Conservation (phyloP, 1,140 invertebrate genomes). For the Macrobrachium nipponense region DNA sequence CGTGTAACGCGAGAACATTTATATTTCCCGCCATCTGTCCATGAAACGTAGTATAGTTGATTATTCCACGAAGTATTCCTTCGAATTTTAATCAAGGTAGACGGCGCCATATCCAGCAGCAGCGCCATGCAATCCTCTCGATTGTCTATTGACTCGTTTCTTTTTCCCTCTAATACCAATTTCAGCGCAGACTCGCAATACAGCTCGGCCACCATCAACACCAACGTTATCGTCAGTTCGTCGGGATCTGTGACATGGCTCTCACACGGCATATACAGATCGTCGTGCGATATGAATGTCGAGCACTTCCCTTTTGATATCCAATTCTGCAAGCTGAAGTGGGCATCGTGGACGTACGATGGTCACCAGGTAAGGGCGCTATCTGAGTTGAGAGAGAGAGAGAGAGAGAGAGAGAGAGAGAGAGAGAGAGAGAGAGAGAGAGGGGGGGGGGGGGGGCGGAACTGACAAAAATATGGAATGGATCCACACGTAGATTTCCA, state of each 20-base stretch:
- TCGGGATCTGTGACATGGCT: conserved; percentile 79
- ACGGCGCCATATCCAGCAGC: too few species aligned
- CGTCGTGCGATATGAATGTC: conserved; percentile 90
- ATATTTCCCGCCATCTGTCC: too few species aligned
- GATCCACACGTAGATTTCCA: neutral
- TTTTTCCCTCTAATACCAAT: neutral
- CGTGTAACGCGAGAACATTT: too few species aligned
- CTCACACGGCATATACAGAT: conserved; percentile 86
- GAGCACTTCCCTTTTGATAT: conserved; percentile 96
- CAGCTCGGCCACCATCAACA: conserved; percentile 83
- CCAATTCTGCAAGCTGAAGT: conserved; percentile 91
- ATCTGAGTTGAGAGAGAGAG: neutral
- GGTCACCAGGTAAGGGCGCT: conserved; percentile 81
- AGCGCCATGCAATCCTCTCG: neutral
- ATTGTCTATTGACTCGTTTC: conserved; percentile 5
- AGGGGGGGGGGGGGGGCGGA: neutral
- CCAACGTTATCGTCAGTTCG: conserved; percentile 82
- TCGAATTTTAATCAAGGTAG: too few species aligned
- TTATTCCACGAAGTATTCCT: too few species aligned
- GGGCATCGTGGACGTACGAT: conserved; percentile 97
- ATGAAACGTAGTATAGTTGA: too few species aligned
- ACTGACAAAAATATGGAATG: neutral
- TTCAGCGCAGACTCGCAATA: conserved; percentile 85
- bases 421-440: too few species aligned
- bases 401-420: neutral